Evolutionary conservation across 2,888 invertebrate species (phyloP), one percentile per base, ranked within the genome.

Genomic region (Girardia tigrina): DNA sequence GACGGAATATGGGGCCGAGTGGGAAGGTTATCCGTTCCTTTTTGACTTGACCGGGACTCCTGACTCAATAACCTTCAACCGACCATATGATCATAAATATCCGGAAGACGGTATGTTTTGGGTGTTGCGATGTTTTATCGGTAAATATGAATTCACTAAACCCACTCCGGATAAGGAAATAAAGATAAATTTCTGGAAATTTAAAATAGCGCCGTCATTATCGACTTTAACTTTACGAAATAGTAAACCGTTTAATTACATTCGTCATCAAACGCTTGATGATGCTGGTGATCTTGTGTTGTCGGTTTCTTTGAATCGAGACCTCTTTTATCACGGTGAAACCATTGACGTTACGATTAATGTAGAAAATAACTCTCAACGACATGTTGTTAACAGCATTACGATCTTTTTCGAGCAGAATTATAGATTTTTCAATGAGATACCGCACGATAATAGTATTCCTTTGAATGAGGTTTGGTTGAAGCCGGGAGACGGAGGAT

Each of bases 391-490:
- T 8, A n/a, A 56, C 6, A 56, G 56, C 23, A 56, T 56, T 56
- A 56, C 56, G n/a, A 23, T 56, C 6, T 56, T 56, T 56, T 56
- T 56, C 23, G 56, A 56, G 23, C 56, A 56, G 23, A 56, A 4
- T 23, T 56, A 56, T 56, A 56, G 56, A 56, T 56, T 56, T n/a
- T 56, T 56, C 23, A 56, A 56, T n/a, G 56, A 56, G 23, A 56
- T 56, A 12, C 56, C 56, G 4, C 56, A 56, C 23, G 56, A 56
- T 56, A 4, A 56, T 56, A 56, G 56, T n/a, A 36, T 36, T 12
- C 56, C 56, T 56, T 56, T 56, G n/a, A 56, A 56, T 56, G 56
- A 56, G 23, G 56, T 56, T 56, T 56, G 56, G 56, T 8, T 56
- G n/a, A 56, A 16, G 23, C 8, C 56, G n/a, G 56, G 56, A 16